Conservation (phyloP, 2,797 vertebrate species). For the Arctocebus calabarensis region DNA sequence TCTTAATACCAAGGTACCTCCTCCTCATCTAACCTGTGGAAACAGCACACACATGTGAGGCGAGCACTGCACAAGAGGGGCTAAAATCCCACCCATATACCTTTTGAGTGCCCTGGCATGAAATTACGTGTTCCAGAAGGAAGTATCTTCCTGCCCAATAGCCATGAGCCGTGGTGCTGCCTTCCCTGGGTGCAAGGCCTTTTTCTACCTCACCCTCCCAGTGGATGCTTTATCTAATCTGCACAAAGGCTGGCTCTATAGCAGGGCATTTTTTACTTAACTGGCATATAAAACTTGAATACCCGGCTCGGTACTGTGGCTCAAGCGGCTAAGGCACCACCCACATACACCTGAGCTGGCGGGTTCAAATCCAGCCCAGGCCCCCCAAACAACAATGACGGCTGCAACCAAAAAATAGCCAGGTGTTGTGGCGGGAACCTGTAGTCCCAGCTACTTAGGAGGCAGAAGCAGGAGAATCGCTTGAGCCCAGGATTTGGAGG, state of each 20-base stretch:
- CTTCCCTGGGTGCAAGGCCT: fast-evolving
- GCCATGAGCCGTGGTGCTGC: fast-evolving
- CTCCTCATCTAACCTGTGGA: not conserved
- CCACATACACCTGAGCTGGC: too few species aligned
- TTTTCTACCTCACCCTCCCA: not conserved
- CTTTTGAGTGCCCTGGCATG: not conserved
- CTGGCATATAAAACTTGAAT: not conserved
- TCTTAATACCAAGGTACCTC: not conserved
- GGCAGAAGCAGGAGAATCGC: too few species aligned
- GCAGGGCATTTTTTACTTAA: not conserved
- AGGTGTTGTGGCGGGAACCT: too few species aligned
- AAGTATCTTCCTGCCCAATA: not conserved
- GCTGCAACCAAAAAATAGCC: too few species aligned
- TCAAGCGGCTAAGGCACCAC: too few species aligned
- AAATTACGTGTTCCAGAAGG: not conserved
- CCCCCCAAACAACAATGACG: too few species aligned
- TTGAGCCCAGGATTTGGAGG: too few species aligned
- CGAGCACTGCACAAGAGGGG: not conserved
- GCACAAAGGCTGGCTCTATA: not conserved
- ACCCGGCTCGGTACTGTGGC: too few species aligned
- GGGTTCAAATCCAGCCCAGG: too few species aligned
- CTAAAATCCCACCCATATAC: not conserved
- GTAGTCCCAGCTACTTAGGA: too few species aligned
- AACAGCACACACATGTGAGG: not conserved
- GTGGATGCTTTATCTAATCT: not conserved